Percentiles rank a stretch among this genome's conserved stretches.
phyloP scores from a whole-genome alignment of 1,140 invertebrate genomes.

The Phymorhynchus buccinoides region DNA sequence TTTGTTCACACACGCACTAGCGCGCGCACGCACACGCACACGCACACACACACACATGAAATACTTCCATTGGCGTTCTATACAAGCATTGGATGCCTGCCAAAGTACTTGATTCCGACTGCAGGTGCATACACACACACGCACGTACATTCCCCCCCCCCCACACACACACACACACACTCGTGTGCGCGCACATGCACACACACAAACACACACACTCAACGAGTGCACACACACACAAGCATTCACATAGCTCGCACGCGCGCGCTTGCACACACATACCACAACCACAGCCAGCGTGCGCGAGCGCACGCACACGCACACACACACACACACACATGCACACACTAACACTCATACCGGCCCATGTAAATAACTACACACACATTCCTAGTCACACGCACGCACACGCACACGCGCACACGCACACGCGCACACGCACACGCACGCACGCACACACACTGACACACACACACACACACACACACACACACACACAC shows the following conservation, averaged over 20 bases:
- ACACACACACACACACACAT: constrained; percentile 8
- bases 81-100: too few species aligned
- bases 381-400: neutral
- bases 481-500: constrained; percentile 2
- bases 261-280: neutral
- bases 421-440: constrained; percentile 2
- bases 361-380: neutral
- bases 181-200: neutral
- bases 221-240: too few species aligned
- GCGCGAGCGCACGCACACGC: constrained; percentile 9
- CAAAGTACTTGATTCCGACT: too few species aligned
- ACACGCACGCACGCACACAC: constrained; percentile 3
- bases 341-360: neutral
- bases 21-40: neutral
- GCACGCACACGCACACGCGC: constrained; percentile 2
- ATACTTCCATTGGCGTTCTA: too few species aligned
- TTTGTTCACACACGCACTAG: neutral
- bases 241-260: too few species aligned
- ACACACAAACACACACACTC: neutral
- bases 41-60: too few species aligned
- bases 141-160: too few species aligned
- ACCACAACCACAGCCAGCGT: too few species aligned
- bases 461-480: neutral
- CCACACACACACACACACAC: constrained; percentile 9
- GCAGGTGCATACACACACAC: too few species aligned